Percentiles rank a stretch among this genome's conserved stretches.
These are phyloP conservation scores for Dryobota labecula DNA, from an alignment of 2,888 invertebrate species.

Conservation along the genomic window DNA sequence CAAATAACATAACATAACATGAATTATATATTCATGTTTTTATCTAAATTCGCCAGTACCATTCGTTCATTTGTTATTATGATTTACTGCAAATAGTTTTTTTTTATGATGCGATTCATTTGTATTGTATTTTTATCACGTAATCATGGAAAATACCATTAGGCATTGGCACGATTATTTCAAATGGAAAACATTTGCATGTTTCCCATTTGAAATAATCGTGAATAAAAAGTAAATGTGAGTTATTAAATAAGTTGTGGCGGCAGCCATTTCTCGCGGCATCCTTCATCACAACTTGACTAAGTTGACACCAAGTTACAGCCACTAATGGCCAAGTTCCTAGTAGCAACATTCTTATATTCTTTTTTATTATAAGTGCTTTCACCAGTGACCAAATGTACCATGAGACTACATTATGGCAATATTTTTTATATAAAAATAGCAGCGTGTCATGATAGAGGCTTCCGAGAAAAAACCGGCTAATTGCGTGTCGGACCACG, in stretches of 20 bases:
- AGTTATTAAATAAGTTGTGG: constrained; percentile 2
- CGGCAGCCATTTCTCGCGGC: not conserved
- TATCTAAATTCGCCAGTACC: too few relatives aligned
- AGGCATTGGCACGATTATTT: too few relatives aligned
- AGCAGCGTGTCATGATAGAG: not conserved
- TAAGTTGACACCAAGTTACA: constrained; percentile 25
- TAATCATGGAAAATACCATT: too few relatives aligned
- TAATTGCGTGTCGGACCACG: too few relatives aligned
- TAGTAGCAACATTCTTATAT: not conserved
- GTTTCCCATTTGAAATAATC: not conserved
- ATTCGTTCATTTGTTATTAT: not conserved
- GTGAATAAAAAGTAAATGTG: not conserved
- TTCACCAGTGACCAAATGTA: not conserved
- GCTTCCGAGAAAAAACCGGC: not conserved
- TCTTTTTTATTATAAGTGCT: constrained; percentile 21
- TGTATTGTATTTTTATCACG: too few relatives aligned
- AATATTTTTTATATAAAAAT: not conserved
- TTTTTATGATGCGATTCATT: too few relatives aligned
- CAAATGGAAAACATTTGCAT: too few relatives aligned
- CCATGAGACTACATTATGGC: not conserved
- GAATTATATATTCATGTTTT: too few relatives aligned
- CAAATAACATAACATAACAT: too few relatives aligned
- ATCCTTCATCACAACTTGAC: constrained; percentile 31
- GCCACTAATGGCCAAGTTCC: constrained; percentile 26
- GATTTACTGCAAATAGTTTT: not conserved